Conservation (phyloP, 2,113 vertebrate species). For the Amphiprion percula region DNA sequence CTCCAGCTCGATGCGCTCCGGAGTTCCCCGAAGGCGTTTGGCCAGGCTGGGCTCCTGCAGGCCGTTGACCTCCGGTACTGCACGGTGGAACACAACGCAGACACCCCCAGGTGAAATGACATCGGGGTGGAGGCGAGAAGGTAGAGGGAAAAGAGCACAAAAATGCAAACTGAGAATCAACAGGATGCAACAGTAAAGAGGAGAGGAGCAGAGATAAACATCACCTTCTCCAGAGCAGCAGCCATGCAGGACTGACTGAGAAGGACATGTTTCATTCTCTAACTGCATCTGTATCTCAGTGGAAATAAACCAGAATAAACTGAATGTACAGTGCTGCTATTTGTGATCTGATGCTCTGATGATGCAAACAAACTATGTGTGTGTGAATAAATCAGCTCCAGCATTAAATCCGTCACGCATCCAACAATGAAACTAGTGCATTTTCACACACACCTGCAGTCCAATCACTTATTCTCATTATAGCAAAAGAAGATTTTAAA, state of each 20-base stretch:
- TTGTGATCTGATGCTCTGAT: neutral
- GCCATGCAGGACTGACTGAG: conserved; percentile 14
- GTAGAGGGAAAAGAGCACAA: conserved; percentile 24
- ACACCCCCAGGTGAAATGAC: conserved; percentile 7
- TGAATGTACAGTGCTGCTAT: neutral
- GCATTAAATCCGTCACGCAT: conserved; percentile 39
- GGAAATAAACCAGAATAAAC: neutral
- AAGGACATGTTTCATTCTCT: neutral
- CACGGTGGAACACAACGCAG: neutral
- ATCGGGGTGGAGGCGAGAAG: neutral
- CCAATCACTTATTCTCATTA: neutral
- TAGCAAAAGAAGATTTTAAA: conserved; percentile 6
- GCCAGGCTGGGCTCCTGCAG: conserved; percentile 91
- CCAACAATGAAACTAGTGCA: neutral
- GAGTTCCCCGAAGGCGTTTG: conserved; percentile 92
- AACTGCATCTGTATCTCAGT: neutral
- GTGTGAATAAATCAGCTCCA: neutral
- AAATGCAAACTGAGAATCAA: conserved; percentile 18
- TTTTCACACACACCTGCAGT: neutral
- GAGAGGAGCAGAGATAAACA: neutral
- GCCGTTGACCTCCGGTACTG: conserved; percentile 89
- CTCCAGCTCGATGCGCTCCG: conserved; percentile 97
- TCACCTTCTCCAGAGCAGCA: conserved; percentile 3
- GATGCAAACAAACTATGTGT: neutral
- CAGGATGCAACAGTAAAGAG: neutral